Conservation (phyloP, 2,113 vertebrate species). For the Electrona antarctica region DNA sequence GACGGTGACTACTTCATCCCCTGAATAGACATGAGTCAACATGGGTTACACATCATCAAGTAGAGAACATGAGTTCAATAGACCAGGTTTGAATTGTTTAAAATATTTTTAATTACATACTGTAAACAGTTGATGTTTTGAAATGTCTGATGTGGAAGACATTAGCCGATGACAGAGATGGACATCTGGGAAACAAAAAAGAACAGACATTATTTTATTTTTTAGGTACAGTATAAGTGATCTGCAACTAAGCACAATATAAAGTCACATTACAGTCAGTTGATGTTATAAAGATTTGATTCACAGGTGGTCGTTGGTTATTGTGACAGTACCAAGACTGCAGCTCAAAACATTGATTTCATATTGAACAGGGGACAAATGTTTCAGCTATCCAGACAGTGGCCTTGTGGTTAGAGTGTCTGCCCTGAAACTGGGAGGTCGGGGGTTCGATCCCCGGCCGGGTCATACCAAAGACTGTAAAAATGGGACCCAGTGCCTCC, state of each 20-base stretch:
- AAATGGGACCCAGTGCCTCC: too few relatives aligned
- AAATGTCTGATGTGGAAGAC: conserved; percentile 85
- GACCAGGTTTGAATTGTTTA: neutral
- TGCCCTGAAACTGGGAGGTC: too few relatives aligned
- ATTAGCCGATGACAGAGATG: conserved; percentile 60
- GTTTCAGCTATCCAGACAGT: too few relatives aligned
- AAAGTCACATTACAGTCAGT: too few relatives aligned
- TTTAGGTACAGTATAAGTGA: too few relatives aligned
- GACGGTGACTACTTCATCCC: conserved; percentile 88
- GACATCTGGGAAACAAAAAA: conserved; percentile 71
- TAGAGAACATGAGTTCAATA: neutral
- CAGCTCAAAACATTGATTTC: too few relatives aligned
- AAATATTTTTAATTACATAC: conserved; percentile 76
- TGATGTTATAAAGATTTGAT: too few relatives aligned
- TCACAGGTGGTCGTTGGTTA: neutral
- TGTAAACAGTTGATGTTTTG: conserved; percentile 82
- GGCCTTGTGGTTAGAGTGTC: too few relatives aligned
- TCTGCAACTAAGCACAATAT: too few relatives aligned
- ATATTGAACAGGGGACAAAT: too few relatives aligned
- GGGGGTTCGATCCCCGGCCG: too few relatives aligned
- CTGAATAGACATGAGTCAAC: conserved; percentile 63
- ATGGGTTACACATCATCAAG: neutral
- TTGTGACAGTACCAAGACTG: neutral
- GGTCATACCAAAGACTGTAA: too few relatives aligned
- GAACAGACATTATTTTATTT: neutral